Base-by-base conservation (phyloP, 2,888 invertebrate genomes). In the Lamproptera curius region DNA sequence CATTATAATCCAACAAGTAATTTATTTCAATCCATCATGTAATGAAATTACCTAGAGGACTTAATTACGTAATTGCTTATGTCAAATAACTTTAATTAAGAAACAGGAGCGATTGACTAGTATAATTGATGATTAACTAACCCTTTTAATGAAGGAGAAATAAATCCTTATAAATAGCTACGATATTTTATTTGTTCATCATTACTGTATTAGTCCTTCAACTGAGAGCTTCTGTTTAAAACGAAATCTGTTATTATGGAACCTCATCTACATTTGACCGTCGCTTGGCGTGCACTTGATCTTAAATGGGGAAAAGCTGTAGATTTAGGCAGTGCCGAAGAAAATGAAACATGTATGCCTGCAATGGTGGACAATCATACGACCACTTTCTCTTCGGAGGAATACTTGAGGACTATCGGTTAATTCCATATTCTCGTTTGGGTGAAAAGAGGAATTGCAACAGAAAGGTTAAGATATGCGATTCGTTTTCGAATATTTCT, bases 311-410 rank as follows among this genome's bases (percentile, higher is more conserved):
- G 79, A 0, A 57, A 52, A 1, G 58, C 74, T 0, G 55, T 80
- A 0, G 74, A 80, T 51, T 58, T 80, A 50, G 73, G 76, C 1
- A 59, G 59, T 3, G 47, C 66, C 0, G 59, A 60, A 10, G 62
- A 63, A 2, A 51, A 58, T 0, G 26, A 52, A 0, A 58, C 67
- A 0, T 73, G 70, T 51, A 33, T 59, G 1, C 72, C 73, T 10
- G 73, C 70, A 11, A 52, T 65, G 1, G 49, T 76, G 0, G 77
- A 81, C 2, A 47, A 46, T 13, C 59, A 69, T 1, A 58, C 59
- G 1, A 61, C 66, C 0, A 80, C 77, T 0, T 80, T 77, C 42
- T 77, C 74, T 1, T 77, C 77, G 0, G 78, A 80, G 54, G 71
- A 73, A 34, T 78, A 62, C 43, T 52, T 79, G 37, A 66, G 43